These are phyloP conservation scores for Eumerus sabulonum DNA, from an alignment of 2,888 invertebrate species.

Conservation along the genomic window DNA sequence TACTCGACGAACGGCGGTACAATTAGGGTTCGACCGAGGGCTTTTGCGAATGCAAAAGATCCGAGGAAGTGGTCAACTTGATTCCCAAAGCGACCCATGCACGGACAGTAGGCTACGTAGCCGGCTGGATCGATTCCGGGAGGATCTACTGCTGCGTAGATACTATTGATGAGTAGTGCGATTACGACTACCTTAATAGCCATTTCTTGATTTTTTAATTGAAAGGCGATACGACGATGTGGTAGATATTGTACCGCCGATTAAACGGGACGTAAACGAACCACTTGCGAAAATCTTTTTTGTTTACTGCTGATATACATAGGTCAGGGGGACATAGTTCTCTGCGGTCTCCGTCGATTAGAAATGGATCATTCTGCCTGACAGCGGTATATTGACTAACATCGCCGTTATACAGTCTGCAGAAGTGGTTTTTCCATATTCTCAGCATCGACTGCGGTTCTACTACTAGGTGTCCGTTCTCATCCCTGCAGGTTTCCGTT, in stretches of 20 bases:
- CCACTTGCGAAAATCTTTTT: slow-evolving; percentile 12
- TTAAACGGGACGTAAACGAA: slow-evolving; percentile 10
- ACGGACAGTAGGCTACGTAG: slow-evolving; percentile 96
- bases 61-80: slow-evolving; percentile 99
- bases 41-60: slow-evolving; percentile 92
- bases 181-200: slow-evolving; percentile 30
- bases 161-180: slow-evolving; percentile 34
- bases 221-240: background rate
- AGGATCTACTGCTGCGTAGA: slow-evolving; percentile 7
- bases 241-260: background rate
- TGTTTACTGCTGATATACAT: too few species aligned
- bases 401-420: too few species aligned
- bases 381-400: too few species aligned
- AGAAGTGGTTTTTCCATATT: too few species aligned
- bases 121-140: slow-evolving; percentile 82
- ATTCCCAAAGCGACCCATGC: slow-evolving; percentile 99
- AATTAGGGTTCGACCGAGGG: slow-evolving; percentile 93
- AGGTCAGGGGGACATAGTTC: too few species aligned
- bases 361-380: too few species aligned
- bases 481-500: too few species aligned
- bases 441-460: too few species aligned
- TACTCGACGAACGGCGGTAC: slow-evolving; percentile 98
- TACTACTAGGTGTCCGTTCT: too few species aligned
- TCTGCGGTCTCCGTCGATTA: too few species aligned
- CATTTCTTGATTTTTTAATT: slow-evolving; percentile 29